Conservation (phyloP, 1,140 invertebrate genomes). For the Drosophila setifemur region DNA sequence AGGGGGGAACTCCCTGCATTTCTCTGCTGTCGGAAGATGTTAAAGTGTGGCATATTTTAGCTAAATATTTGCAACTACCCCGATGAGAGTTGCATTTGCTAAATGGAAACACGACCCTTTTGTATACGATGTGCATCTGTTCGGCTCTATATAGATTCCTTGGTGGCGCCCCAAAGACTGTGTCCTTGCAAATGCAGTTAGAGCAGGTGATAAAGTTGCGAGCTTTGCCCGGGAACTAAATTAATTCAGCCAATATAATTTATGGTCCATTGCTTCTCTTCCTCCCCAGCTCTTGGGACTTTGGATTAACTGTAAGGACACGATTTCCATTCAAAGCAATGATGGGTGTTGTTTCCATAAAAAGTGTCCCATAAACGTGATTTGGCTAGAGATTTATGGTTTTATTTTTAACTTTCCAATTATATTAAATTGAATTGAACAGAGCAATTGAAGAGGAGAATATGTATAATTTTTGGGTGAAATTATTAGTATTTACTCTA, state of each 20-base stretch:
- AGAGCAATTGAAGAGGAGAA: too few relatives aligned
- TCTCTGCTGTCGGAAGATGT: constrained; percentile 47
- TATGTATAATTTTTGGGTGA: too few relatives aligned
- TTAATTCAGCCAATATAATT: constrained; percentile 73
- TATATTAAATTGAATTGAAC: too few relatives aligned
- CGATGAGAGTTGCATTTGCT: constrained; percentile 63
- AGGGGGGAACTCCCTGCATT: constrained; percentile 2
- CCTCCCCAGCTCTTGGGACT: not conserved
- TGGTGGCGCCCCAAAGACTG: constrained; percentile 20
- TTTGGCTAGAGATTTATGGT: too few relatives aligned
- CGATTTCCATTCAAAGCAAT: not conserved
- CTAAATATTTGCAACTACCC: constrained; percentile 72
- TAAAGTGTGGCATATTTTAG: constrained; percentile 72
- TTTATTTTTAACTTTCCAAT: too few relatives aligned
- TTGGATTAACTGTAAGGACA: constrained; percentile 5
- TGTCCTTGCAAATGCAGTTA: constrained; percentile 22
- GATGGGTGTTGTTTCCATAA: not conserved
- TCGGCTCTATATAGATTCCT: not conserved
- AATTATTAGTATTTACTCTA: too few relatives aligned
- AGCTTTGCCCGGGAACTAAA: constrained; percentile 42
- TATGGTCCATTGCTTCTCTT: constrained; percentile 49
- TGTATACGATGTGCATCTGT: constrained; percentile 1
- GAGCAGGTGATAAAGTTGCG: constrained; percentile 67
- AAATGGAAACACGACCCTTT: constrained; percentile 25
- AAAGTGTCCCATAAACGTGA: not conserved